Evolutionary conservation across 2,113 vertebrate genomes (phyloP).

Genomic region (Microcebus jonahi): DNA sequence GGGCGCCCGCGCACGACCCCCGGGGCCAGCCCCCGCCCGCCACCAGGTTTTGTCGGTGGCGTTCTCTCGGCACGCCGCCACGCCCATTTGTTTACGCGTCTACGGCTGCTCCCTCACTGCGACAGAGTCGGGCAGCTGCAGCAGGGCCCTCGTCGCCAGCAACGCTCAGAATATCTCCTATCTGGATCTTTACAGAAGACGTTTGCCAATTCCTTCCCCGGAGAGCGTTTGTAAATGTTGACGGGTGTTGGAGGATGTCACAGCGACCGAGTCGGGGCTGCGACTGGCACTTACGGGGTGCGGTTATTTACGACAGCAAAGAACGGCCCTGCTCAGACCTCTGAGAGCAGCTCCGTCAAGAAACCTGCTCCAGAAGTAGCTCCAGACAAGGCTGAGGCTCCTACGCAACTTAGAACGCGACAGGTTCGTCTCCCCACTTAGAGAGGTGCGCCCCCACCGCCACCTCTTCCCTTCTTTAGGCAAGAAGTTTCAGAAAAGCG

Average conservation of each 20-base stretch:
- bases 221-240: not conserved
- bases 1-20: not conserved
- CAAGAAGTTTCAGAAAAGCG: not conserved
- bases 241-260: not conserved
- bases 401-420: no score
- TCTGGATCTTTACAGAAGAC: not conserved
- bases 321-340: not conserved
- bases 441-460: not conserved
- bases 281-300: not conserved
- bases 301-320: not conserved
- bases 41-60: not conserved
- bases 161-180: not conserved
- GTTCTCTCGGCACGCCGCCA: not conserved
- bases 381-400: not conserved
- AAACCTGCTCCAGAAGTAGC: not conserved
- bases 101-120: not conserved
- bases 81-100: not conserved
- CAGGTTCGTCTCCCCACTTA: not conserved
- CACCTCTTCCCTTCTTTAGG: not conserved
- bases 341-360: not conserved
- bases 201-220: not conserved
- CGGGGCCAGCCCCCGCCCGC: not conserved
- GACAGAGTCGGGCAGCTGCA: accelerated
- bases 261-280: not conserved
- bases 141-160: not conserved